Percentiles rank a stretch among this genome's conserved stretches.
These are phyloP conservation scores for Cephus cinctus DNA, from an alignment of 1,140 invertebrate species.

Conservation along the genomic window DNA sequence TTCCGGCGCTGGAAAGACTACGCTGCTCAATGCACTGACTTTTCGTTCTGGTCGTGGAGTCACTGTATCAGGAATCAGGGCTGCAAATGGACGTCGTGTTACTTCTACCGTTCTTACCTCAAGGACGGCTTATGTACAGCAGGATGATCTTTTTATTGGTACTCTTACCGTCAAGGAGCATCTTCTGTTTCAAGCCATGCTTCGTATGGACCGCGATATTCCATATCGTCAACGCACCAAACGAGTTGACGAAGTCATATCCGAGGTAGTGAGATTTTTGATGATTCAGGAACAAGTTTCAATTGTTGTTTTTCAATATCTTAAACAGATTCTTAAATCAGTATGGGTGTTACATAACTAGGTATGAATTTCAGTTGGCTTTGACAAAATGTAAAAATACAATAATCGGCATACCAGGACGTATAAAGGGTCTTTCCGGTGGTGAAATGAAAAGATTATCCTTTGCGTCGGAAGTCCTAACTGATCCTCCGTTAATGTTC, in stretches of 20 bases:
- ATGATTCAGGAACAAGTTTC: constrained; percentile 2
- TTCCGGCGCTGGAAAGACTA: constrained; percentile 95
- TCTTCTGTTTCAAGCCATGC: constrained; percentile 84
- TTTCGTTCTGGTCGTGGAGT: constrained; percentile 71
- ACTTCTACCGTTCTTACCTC: constrained; percentile 68
- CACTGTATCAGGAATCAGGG: constrained; percentile 67
- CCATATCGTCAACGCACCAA: constrained; percentile 73
- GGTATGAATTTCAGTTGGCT: constrained; percentile 64
- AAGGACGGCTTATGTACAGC: constrained; percentile 92
- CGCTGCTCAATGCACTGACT: constrained; percentile 87
- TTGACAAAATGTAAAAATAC: constrained; percentile 85
- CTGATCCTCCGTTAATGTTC: constrained; percentile 92
- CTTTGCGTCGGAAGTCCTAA: constrained; percentile 93
- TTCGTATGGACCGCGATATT: constrained; percentile 87
- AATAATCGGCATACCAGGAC: constrained; percentile 81
- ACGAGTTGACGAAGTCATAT: constrained; percentile 87
- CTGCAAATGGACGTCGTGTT: constrained; percentile 71
- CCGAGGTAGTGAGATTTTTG: constrained; percentile 64
- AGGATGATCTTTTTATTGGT: constrained; percentile 92
- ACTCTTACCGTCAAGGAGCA: constrained; percentile 91
- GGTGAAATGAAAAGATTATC: constrained; percentile 95
- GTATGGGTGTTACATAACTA: constrained; percentile 6
- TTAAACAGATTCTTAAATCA: not conserved
- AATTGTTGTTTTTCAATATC: not conserved
- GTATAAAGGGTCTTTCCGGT: constrained; percentile 90